A percentile compares a stretch with the other conserved stretches of the same genome.
phyloP scores from a whole-genome alignment of 2,797 vertebrate genomes.

The Phrynocephalus forsythii region DNA sequence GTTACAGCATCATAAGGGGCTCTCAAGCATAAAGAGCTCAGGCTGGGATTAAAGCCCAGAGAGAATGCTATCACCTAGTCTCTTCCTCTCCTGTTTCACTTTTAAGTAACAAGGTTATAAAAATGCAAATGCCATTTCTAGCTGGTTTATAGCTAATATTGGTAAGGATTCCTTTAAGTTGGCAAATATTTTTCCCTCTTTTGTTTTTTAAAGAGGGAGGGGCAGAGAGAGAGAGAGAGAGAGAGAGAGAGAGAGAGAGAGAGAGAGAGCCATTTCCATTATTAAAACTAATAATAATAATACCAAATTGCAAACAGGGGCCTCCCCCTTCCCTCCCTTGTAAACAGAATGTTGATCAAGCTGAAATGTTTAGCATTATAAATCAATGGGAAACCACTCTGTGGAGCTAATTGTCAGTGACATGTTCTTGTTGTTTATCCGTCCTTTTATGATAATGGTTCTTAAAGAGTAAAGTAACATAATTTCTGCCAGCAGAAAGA shows the following conservation, averaged over 20 bases:
- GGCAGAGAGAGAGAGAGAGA: neutral
- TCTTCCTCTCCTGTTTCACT: constrained; percentile 66
- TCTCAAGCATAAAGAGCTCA: constrained; percentile 80
- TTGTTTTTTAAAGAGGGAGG: constrained; percentile 40
- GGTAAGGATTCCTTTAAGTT: constrained; percentile 67
- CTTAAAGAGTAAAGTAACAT: constrained; percentile 60
- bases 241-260: neutral
- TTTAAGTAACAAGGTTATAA: constrained; percentile 76
- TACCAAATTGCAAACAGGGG: constrained; percentile 31
- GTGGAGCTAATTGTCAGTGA: constrained; percentile 58
- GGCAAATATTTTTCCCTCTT: constrained; percentile 53
- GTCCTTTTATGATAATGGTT: constrained; percentile 65
- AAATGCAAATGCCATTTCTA: constrained; percentile 71
- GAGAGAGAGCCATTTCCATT: constrained; percentile 9
- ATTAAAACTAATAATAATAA: neutral
- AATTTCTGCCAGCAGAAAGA: constrained; percentile 64
- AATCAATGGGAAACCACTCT: constrained; percentile 68
- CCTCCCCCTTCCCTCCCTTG: neutral
- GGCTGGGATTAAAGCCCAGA: constrained; percentile 78
- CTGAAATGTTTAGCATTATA: constrained; percentile 48
- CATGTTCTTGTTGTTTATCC: constrained; percentile 65
- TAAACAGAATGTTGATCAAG: constrained; percentile 41
- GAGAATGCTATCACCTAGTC: constrained; percentile 55
- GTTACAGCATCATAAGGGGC: constrained; percentile 82
- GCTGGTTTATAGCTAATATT: constrained; percentile 67